Evolutionary conservation across 2,113 vertebrate genomes (phyloP).

Genomic region (Nasalis larvatus): DNA sequence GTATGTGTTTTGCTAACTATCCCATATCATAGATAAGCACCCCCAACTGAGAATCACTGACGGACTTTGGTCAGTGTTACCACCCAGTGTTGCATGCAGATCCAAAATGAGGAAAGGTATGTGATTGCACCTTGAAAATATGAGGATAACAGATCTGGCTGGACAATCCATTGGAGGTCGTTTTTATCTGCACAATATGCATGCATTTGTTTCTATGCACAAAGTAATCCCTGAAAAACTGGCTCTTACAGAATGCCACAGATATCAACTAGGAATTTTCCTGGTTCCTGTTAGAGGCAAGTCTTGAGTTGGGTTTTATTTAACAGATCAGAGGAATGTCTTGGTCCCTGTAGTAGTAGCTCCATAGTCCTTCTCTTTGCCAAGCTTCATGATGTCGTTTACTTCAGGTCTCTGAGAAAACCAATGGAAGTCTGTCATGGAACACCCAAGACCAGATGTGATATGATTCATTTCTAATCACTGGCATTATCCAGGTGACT

Average conservation of each 20-base stretch:
- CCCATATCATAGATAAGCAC: neutral
- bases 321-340: neutral
- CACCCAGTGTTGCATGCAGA: neutral
- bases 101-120: neutral
- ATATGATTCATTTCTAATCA: slow-evolving; percentile 55
- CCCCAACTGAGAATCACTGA: neutral
- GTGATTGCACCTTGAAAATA: no score
- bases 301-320: neutral
- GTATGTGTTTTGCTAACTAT: neutral
- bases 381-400: neutral
- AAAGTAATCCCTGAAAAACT: neutral
- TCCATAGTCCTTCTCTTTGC: neutral
- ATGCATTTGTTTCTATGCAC: neutral
- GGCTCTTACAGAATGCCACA: neutral
- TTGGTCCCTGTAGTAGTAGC: neutral
- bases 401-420: slow-evolving; percentile 22
- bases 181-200: neutral
- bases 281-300: neutral
- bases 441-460: slow-evolving; percentile 37
- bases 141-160: neutral
- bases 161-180: neutral
- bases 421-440: neutral
- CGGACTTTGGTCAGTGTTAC: neutral
- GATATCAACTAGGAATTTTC: neutral
- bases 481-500: slow-evolving; percentile 55